These are phyloP conservation scores for Lycocerus yunnanus DNA, from an alignment of 2,888 invertebrate genomes.

Conservation along the genomic window DNA sequence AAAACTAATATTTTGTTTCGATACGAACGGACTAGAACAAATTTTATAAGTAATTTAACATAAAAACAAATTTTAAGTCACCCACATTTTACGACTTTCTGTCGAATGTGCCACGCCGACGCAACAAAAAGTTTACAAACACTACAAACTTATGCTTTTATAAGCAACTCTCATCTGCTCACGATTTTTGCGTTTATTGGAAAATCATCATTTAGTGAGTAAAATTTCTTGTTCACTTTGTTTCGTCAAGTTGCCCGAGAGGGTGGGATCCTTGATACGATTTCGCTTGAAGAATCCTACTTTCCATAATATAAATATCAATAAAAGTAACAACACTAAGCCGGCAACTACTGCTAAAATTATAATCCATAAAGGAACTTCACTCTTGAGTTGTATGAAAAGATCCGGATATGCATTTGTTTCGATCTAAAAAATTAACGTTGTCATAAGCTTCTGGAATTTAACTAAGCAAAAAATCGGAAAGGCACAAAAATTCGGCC, in stretches of 20 bases:
- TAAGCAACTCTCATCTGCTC: background rate
- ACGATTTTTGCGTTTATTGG: background rate
- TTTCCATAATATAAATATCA: constrained; percentile 84
- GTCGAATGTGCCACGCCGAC: background rate
- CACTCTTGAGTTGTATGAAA: constrained; percentile 72
- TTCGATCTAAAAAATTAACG: constrained; percentile 65
- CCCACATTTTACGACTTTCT: background rate
- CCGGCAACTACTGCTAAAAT: constrained; percentile 84
- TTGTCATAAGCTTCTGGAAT: background rate
- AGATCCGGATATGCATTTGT: constrained; percentile 85
- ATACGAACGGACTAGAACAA: background rate
- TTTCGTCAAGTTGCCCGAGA: constrained; percentile 64
- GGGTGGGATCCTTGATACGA: constrained; percentile 76
- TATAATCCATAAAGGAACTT: constrained; percentile 88
- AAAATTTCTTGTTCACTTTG: constrained; percentile 45
- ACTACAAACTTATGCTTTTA: no score
- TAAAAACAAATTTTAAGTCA: background rate
- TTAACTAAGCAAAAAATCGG: no score
- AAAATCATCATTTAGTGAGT: constrained; percentile 19
- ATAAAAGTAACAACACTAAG: constrained; percentile 76
- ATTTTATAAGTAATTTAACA: background rate
- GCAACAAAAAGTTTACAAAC: background rate
- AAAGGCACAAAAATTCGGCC: no score
- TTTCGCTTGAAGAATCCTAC: constrained; percentile 89
- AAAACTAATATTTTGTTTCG: background rate